Conservation (phyloP, 2,113 vertebrate species). For the Paralichthys olivaceus region DNA sequence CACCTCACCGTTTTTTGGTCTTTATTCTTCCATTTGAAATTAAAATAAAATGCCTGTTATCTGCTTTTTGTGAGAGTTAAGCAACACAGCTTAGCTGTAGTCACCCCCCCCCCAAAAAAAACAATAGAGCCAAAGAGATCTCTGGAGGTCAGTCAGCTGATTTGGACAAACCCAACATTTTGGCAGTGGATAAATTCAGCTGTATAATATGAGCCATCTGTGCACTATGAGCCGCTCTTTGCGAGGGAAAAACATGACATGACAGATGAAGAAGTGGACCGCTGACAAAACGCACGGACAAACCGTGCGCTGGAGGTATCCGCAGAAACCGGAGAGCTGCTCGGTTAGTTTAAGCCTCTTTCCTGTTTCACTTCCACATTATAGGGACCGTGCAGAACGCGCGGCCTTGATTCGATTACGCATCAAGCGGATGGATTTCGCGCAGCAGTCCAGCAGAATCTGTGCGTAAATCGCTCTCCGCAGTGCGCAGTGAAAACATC, state of each 20-base stretch:
- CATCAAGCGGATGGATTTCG: constrained; percentile 50
- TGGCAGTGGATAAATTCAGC: constrained; percentile 51
- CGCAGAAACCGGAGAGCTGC: constrained; percentile 55
- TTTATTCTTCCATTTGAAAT: neutral
- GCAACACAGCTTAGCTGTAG: no score
- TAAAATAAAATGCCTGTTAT: neutral
- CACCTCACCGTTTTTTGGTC: neutral
- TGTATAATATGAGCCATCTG: constrained; percentile 78
- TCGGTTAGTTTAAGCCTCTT: constrained; percentile 65
- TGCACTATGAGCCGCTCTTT: constrained; percentile 15
- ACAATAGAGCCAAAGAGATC: constrained; percentile 14
- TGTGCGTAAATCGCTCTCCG: constrained; percentile 30
- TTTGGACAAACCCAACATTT: constrained; percentile 52
- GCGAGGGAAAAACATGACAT: constrained; percentile 62
- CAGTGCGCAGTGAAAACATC: neutral
- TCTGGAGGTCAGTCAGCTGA: constrained; percentile 68
- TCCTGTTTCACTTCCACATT: constrained; percentile 72
- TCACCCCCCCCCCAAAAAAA: neutral
- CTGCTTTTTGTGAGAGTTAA: no score
- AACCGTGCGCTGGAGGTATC: constrained; percentile 51
- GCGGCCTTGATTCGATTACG: constrained; percentile 51
- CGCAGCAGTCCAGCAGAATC: neutral
- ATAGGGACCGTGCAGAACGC: constrained; percentile 35
- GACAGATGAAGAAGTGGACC: constrained; percentile 70
- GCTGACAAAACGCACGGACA: constrained; percentile 66